These are phyloP conservation scores for Cerastis leucographa DNA, from an alignment of 2,888 invertebrate species.

Conservation along the genomic window DNA sequence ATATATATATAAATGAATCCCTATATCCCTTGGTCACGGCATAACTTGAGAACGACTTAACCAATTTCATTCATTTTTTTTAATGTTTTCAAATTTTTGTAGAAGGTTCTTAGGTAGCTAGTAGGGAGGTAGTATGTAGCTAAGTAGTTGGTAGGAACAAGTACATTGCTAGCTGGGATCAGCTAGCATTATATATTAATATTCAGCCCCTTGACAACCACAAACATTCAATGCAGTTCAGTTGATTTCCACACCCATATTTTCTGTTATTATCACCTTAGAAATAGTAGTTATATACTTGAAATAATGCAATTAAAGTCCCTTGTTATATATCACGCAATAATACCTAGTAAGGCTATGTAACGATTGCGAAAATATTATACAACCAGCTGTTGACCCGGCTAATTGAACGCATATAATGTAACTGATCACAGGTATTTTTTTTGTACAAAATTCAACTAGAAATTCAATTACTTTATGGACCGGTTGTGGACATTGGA, in stretches of 20 bases:
- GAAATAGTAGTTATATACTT: constrained; percentile 31
- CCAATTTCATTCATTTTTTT: no score
- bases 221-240: not conserved
- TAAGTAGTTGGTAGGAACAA: no score
- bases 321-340: constrained; percentile 53
- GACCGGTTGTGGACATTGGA: not conserved
- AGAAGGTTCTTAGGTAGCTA: no score
- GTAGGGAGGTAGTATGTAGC: no score
- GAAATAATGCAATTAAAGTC: constrained; percentile 39
- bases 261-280: not conserved
- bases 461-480: not conserved
- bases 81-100: no score
- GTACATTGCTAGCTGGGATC: no score
- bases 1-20: no score
- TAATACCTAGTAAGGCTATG: constrained; percentile 55
- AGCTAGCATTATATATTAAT: not conserved
- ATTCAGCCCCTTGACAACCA: not conserved
- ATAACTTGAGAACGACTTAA: no score
- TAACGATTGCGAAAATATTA: constrained; percentile 70
- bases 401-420: constrained; percentile 55
- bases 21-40: no score
- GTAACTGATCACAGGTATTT: constrained; percentile 39
- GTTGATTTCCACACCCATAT: constrained; percentile 3
- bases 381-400: constrained; percentile 63
- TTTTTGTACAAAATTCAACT: not conserved